phyloP scores from a whole-genome alignment of 2,888 invertebrate genomes.

The Lysandra bellargus region DNA sequence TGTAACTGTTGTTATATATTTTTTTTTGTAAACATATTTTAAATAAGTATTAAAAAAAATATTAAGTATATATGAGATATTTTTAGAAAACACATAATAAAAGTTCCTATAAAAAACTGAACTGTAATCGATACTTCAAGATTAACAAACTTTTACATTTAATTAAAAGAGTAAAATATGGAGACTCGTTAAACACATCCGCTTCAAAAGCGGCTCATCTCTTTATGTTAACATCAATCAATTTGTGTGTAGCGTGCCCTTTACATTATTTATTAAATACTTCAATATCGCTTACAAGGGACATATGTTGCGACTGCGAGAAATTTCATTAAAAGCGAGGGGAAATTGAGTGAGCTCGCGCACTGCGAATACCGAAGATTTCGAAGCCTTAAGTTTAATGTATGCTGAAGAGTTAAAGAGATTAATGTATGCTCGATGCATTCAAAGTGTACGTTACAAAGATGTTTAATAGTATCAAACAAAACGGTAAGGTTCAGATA shows the following conservation, averaged over 20 bases:
- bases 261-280: slow-evolving; percentile 16
- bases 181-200: not conserved
- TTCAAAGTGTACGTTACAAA: not conserved
- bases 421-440: not conserved
- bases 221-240: not conserved
- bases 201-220: not conserved
- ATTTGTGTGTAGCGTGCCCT: not conserved
- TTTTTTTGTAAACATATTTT: not conserved
- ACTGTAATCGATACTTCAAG: not conserved
- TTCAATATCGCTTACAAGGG: slow-evolving; percentile 16
- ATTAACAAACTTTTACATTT: not conserved
- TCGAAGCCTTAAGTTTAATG: slow-evolving; percentile 3
- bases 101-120: too few species aligned
- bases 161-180: not conserved
- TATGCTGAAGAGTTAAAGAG: not conserved
- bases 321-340: slow-evolving; percentile 14
- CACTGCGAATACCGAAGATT: slow-evolving; percentile 5
- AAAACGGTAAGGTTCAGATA: not conserved
- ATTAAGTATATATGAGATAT: not conserved
- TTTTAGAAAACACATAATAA: too few species aligned
- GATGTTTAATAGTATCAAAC: not conserved
- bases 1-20: not conserved
- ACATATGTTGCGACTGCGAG: slow-evolving; percentile 22
- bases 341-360: slow-evolving; percentile 21
- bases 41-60: not conserved